Conservation (phyloP, 2,888 invertebrate species). For the Cryptus armator region DNA sequence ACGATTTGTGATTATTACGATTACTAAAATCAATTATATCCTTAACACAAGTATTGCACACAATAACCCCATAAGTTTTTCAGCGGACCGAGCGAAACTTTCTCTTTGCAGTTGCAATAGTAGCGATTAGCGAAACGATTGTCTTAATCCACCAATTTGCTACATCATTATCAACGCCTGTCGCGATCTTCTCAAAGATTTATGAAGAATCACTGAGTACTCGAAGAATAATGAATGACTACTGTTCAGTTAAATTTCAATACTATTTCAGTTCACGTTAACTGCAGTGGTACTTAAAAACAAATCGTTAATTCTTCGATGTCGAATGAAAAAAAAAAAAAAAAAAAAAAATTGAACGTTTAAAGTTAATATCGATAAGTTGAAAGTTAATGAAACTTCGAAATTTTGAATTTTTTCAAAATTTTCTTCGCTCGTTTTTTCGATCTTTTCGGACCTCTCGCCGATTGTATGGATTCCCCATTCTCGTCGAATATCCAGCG, state of each 20-base stretch:
- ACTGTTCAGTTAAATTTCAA: background rate
- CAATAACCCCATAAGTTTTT: background rate
- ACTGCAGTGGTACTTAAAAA: background rate
- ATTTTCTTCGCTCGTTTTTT: constrained; percentile 12
- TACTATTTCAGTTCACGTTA: background rate
- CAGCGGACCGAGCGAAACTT: constrained; percentile 5
- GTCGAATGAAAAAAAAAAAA: background rate
- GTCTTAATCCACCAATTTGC: constrained; percentile 20
- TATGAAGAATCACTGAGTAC: background rate
- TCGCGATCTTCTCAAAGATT: background rate
- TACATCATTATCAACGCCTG: background rate
- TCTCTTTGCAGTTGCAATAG: constrained; percentile 28
- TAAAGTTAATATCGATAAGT: too few species aligned
- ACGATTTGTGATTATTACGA: constrained; percentile 51
- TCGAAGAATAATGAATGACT: background rate
- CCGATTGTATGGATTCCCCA: background rate
- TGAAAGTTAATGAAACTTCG: background rate
- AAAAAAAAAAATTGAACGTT: background rate
- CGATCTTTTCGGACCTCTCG: background rate
- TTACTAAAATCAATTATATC: constrained; percentile 18
- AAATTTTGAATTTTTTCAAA: background rate
- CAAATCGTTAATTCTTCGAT: too few species aligned
- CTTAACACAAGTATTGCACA: background rate
- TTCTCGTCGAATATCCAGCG: background rate
- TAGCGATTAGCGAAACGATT: constrained; percentile 14